Conservation (phyloP, 2,797 vertebrate genomes). For the Cheirogaleus major region DNA sequence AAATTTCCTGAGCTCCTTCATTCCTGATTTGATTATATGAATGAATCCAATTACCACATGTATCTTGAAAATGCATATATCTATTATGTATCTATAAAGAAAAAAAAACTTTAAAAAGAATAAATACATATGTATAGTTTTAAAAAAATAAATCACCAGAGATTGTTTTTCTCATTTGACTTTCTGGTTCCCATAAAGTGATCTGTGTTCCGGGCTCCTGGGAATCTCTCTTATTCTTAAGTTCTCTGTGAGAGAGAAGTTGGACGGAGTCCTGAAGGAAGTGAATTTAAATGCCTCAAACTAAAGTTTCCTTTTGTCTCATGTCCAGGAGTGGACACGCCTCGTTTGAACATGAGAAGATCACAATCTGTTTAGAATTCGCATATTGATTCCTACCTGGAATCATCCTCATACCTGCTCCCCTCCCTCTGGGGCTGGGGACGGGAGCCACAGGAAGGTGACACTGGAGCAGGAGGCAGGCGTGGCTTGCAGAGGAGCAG, state of each 20-base stretch:
- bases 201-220: neutral
- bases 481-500: neutral
- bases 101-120: neutral
- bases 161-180: neutral
- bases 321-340: neutral
- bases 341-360: neutral
- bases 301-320: neutral
- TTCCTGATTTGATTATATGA: neutral
- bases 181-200: neutral
- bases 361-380: neutral
- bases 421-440: neutral
- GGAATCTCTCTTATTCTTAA: neutral
- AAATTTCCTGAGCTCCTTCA: too few species aligned
- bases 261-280: neutral
- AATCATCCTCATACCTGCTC: neutral
- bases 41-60: neutral
- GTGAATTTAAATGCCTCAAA: neutral
- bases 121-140: neutral
- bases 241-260: neutral
- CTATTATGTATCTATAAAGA: neutral
- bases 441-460: neutral
- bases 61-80: neutral
- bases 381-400: neutral
- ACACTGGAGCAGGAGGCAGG: neutral
- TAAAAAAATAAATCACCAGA: neutral